These are phyloP conservation scores for Saturnia japonica DNA, from an alignment of 2,888 invertebrate genomes.

Conservation along the genomic window DNA sequence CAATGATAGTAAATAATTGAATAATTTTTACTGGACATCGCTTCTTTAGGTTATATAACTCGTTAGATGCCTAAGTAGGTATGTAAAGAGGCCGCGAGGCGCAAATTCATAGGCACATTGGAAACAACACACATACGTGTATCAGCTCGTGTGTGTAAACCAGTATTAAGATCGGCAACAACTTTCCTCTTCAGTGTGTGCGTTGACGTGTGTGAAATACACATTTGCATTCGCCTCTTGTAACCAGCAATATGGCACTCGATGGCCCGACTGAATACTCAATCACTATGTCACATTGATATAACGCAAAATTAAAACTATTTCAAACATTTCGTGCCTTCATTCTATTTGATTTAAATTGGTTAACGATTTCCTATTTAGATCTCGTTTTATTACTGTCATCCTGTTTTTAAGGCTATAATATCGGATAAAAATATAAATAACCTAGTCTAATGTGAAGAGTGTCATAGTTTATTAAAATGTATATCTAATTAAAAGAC, in stretches of 20 bases:
- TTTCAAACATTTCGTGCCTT: slow-evolving; percentile 12
- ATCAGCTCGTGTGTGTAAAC: slow-evolving; percentile 39
- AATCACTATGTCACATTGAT: slow-evolving; percentile 65
- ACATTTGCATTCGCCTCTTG: slow-evolving; percentile 62
- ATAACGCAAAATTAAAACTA: slow-evolving; percentile 17
- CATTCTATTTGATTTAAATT: neutral
- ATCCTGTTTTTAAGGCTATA: too few relatives aligned
- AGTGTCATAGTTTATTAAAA: too few relatives aligned
- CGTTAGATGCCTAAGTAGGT: slow-evolving; percentile 34
- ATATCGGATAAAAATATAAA: too few relatives aligned
- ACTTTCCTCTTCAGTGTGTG: slow-evolving; percentile 6
- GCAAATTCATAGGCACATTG: slow-evolving; percentile 46
- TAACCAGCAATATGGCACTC: slow-evolving; percentile 54
- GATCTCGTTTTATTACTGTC: too few relatives aligned
- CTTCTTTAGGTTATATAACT: slow-evolving; percentile 28
- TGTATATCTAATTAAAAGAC: too few relatives aligned
- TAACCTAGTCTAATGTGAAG: too few relatives aligned
- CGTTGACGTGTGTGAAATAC: slow-evolving; percentile 33
- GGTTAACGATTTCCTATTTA: too few relatives aligned
- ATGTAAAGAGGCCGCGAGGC: slow-evolving; percentile 57
- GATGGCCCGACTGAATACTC: slow-evolving; percentile 53
- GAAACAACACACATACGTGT: slow-evolving; percentile 17
- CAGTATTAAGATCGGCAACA: slow-evolving; percentile 41
- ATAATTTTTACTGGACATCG: slow-evolving; percentile 1
- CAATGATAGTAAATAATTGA: neutral